These are phyloP conservation scores for Cossypha heuglini DNA, from an alignment of 2,797 vertebrate species.

Conservation along the genomic window DNA sequence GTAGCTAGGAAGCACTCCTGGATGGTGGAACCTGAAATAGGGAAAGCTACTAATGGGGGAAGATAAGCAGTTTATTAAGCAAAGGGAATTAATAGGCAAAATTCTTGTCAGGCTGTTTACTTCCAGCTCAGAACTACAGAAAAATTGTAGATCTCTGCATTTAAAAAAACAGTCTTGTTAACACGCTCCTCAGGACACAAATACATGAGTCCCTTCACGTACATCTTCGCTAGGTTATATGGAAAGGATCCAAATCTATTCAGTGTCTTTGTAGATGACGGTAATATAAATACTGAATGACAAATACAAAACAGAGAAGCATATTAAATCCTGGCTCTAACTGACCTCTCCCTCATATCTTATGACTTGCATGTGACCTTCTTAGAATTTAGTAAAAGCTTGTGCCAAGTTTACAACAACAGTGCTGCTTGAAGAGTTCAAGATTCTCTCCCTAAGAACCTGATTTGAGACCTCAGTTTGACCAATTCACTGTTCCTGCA, in stretches of 20 bases:
- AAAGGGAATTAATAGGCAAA: background rate
- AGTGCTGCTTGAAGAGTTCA: conserved; percentile 4
- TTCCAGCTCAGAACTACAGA: background rate
- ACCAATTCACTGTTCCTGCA: fast-evolving
- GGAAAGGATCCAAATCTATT: background rate
- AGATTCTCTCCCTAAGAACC: conserved; percentile 4
- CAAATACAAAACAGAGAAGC: conserved; percentile 22
- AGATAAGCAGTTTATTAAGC: background rate
- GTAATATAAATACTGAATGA: conserved; percentile 21
- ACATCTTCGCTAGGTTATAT: background rate
- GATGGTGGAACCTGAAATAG: background rate
- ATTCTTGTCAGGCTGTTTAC: background rate
- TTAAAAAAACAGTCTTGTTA: background rate
- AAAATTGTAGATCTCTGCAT: background rate
- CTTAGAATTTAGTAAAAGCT: conserved; percentile 10
- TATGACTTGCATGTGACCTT: conserved; percentile 51
- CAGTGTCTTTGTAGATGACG: background rate
- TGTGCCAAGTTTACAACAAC: conserved; percentile 50
- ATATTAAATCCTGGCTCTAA: background rate
- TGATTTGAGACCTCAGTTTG: background rate
- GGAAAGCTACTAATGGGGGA: background rate
- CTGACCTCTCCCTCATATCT: conserved; percentile 34
- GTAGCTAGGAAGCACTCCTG: background rate
- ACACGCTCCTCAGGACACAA: background rate
- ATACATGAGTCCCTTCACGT: fast-evolving